Evolutionary conservation across 64 coral and sea anemone species (phyloP).

Genomic region (Actinia tenebrosa): DNA sequence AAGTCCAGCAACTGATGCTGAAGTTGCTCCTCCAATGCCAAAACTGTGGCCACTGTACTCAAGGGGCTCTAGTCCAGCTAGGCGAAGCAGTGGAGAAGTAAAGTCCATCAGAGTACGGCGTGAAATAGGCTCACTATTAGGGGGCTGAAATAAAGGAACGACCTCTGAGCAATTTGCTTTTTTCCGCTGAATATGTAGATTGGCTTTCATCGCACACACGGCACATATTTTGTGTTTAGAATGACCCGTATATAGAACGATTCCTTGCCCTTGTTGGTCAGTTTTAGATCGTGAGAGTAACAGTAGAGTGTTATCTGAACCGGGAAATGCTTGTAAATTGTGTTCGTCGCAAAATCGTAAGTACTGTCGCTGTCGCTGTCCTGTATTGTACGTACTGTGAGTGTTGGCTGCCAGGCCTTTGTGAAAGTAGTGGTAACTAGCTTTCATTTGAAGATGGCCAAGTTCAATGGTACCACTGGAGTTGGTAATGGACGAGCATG

Average conservation of each 20-base stretch:
- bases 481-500: background rate
- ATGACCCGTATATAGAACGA: slow-evolving; percentile 12
- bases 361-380: background rate
- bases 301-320: background rate
- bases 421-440: background rate
- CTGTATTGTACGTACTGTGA: background rate
- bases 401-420: background rate
- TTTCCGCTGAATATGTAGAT: background rate
- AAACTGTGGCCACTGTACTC: slow-evolving; percentile 22
- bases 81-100: background rate
- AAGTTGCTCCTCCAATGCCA: slow-evolving; percentile 14
- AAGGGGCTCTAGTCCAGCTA: background rate
- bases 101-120: background rate
- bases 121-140: background rate
- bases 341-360: background rate
- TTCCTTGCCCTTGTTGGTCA: background rate
- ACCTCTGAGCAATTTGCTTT: background rate
- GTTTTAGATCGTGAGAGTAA: slow-evolving; percentile 16
- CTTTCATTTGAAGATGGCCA: background rate
- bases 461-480: background rate
- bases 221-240: slow-evolving; percentile 20
- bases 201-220: slow-evolving; percentile 8
- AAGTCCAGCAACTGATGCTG: slow-evolving; percentile 1
- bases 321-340: background rate
- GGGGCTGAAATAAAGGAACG: background rate